A percentile compares a stretch with the other conserved stretches of the same genome.
Conservation (phyloP, 1,140 invertebrate genomes). For the Acromyrmex heyeri region DNA sequence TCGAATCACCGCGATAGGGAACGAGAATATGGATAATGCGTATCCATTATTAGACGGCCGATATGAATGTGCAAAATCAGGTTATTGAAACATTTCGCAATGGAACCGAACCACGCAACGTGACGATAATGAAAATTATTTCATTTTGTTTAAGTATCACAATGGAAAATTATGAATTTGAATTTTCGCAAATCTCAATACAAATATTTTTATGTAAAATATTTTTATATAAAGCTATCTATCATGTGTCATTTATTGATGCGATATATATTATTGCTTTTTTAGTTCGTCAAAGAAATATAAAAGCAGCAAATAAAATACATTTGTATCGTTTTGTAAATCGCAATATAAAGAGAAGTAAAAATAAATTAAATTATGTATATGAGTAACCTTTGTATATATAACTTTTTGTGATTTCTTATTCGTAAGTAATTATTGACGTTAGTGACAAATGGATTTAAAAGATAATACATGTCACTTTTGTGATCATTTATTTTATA, state of each 20-base stretch:
- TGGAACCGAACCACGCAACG: background rate
- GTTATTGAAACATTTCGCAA: slow-evolving; percentile 11
- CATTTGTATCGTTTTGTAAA: background rate
- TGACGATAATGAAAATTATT: slow-evolving; percentile 4
- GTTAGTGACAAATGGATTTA: background rate
- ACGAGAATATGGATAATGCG: slow-evolving; percentile 25
- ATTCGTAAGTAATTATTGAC: background rate
- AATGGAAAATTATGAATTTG: background rate
- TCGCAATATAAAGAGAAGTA: background rate
- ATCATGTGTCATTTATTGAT: background rate
- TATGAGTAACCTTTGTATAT: background rate
- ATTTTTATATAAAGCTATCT: too few species aligned
- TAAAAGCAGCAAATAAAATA: background rate
- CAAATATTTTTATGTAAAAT: background rate
- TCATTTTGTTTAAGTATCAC: background rate
- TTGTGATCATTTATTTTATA: background rate
- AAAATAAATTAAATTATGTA: background rate
- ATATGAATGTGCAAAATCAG: slow-evolving; percentile 24
- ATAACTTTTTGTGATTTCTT: slow-evolving; percentile 5
- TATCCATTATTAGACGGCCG: slow-evolving; percentile 12
- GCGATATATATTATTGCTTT: background rate
- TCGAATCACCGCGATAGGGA: slow-evolving; percentile 22
- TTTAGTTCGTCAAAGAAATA: background rate
- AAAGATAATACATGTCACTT: background rate
- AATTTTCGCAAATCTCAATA: background rate